A percentile compares a stretch with the other conserved stretches of the same genome.
Conservation (phyloP, 2,888 invertebrate species). For the Drosophila subquinaria region DNA sequence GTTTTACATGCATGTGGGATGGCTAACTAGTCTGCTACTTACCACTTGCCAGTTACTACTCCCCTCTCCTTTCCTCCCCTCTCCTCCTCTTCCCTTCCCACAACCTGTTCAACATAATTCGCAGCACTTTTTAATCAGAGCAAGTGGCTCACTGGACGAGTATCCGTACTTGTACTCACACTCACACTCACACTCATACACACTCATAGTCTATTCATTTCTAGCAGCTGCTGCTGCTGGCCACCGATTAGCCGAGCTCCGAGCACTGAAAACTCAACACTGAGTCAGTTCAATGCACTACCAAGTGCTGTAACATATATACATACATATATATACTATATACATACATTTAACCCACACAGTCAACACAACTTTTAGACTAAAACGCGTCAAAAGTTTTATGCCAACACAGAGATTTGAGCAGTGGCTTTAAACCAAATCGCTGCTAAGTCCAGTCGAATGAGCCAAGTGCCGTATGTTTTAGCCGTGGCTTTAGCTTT, state of each 20-base stretch:
- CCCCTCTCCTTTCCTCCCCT: no score
- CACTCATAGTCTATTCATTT: slow-evolving; percentile 31
- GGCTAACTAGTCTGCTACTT: slow-evolving; percentile 11
- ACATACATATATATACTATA: neutral
- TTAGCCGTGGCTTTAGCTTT: slow-evolving; percentile 66
- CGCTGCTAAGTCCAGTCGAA: slow-evolving; percentile 65
- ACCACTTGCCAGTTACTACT: neutral
- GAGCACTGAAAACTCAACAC: slow-evolving; percentile 9
- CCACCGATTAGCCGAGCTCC: slow-evolving; percentile 62
- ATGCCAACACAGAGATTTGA: slow-evolving; percentile 50
- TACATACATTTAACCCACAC: slow-evolving; percentile 14
- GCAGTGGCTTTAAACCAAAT: slow-evolving; percentile 63
- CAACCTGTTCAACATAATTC: slow-evolving; percentile 52
- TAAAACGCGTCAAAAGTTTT: slow-evolving; percentile 59
- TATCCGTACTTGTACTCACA: slow-evolving; percentile 6
- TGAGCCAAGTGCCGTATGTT: slow-evolving; percentile 36
- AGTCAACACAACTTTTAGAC: slow-evolving; percentile 18
- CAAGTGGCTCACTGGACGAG: slow-evolving; percentile 47
- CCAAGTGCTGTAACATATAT: slow-evolving; percentile 25
- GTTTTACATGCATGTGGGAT: slow-evolving; percentile 34
- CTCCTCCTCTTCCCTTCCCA: neutral
- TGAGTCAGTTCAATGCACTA: slow-evolving; percentile 69
- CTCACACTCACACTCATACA: slow-evolving; percentile 23
- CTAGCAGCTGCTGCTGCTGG: slow-evolving; percentile 27
- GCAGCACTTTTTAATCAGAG: slow-evolving; percentile 60